Evolutionary conservation across 2,888 invertebrate species (phyloP).

Genomic region (Andrena bucephala): DNA sequence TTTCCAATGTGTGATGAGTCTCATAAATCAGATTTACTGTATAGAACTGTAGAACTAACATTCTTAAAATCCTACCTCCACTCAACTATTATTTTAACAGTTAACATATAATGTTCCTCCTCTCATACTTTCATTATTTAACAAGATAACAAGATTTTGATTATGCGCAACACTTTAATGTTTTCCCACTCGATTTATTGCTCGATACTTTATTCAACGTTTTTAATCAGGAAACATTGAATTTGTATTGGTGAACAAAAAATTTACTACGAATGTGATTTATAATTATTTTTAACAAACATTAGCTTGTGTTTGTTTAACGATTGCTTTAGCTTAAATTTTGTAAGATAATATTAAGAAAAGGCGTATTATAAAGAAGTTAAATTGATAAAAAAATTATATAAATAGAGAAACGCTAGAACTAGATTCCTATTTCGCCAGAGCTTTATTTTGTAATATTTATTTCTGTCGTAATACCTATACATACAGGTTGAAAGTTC

Average conservation of each 20-base stretch:
- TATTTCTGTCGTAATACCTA: neutral
- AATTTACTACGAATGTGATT: no score
- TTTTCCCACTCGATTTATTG: no score
- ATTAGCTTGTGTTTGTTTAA: neutral
- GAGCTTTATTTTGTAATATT: neutral
- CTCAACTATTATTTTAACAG: neutral
- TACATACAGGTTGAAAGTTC: slow-evolving; percentile 1
- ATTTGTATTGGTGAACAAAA: no score
- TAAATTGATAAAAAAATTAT: neutral
- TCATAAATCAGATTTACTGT: no score
- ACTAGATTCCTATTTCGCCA: neutral
- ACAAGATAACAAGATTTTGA: neutral
- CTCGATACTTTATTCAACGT: neutral
- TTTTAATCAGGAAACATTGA: neutral
- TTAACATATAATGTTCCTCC: neutral
- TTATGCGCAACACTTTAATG: no score
- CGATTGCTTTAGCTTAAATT: neutral
- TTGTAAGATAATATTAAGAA: neutral
- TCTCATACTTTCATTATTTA: neutral
- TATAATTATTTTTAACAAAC: neutral
- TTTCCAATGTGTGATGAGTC: neutral
- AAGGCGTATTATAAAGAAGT: neutral
- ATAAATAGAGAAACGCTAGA: neutral
- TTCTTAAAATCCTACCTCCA: neutral
- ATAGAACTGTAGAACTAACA: neutral